Percentiles rank a stretch among this genome's conserved stretches.
Evolutionary conservation across 2,797 vertebrate species (phyloP).

Genomic region (Lagorchestes hirsutus): DNA sequence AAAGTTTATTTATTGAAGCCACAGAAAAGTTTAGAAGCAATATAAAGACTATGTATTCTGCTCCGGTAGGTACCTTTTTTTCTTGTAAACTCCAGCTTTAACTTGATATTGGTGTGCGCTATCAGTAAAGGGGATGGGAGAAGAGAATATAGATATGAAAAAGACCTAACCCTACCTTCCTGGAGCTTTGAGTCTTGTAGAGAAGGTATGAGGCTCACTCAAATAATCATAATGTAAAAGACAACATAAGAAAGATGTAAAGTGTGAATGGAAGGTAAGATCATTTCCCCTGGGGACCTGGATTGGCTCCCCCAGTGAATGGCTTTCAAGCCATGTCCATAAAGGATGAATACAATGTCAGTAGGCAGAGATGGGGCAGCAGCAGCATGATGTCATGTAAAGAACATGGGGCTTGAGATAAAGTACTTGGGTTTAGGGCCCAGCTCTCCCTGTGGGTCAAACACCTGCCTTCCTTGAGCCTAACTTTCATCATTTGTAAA

Average conservation of each 20-base stretch:
- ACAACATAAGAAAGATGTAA: neutral
- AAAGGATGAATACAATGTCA: neutral
- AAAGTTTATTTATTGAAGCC: slow-evolving; percentile 94
- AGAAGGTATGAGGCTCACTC: neutral
- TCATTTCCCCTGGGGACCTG: neutral
- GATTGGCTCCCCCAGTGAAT: neutral
- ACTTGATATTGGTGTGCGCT: neutral
- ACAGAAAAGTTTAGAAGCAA: slow-evolving; percentile 95
- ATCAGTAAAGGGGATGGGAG: neutral
- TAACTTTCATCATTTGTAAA: neutral
- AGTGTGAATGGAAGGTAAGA: neutral
- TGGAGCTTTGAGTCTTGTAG: neutral
- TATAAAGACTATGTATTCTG: slow-evolving; percentile 97
- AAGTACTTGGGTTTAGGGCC: neutral
- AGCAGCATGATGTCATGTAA: neutral
- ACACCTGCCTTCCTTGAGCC: neutral
- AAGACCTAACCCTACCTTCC: neutral
- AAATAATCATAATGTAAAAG: neutral
- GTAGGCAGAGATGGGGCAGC: neutral
- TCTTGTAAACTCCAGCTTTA: neutral
- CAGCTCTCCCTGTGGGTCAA: neutral
- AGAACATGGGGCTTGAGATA: neutral
- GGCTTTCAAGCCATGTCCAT: neutral
- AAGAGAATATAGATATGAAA: neutral
- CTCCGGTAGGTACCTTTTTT: slow-evolving; percentile 89